Percentiles rank a stretch among this genome's conserved stretches.
phyloP scores from a whole-genome alignment of 92 coral and sea anemone species.

The Siderastrea radians region DNA sequence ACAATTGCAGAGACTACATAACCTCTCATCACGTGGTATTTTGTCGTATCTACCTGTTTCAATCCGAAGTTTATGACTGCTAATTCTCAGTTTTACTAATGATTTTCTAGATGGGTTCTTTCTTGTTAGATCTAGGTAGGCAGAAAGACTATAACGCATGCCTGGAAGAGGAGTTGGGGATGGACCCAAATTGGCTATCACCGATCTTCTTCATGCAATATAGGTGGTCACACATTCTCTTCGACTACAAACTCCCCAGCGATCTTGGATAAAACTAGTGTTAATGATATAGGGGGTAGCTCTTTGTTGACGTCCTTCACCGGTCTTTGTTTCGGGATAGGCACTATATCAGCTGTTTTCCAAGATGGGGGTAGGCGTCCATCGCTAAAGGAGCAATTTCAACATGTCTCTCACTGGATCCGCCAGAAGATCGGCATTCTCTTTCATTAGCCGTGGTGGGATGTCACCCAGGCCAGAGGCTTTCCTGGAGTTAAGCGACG shows the following conservation, averaged over 20 bases:
- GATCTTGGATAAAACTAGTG: not conserved
- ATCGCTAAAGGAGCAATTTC: not conserved
- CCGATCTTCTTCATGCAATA: conserved; percentile 1
- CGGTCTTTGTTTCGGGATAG: conserved; percentile 25
- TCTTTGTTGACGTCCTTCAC: not conserved
- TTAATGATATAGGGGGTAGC: not conserved
- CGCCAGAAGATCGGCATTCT: not conserved
- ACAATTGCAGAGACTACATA: too few species aligned
- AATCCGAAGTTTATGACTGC: too few species aligned
- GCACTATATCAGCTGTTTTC: conserved; percentile 6
- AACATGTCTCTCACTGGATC: not conserved
- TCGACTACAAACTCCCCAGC: too few species aligned
- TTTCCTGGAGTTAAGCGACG: not conserved
- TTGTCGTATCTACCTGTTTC: too few species aligned
- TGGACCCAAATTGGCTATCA: not conserved
- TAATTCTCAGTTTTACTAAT: too few species aligned
- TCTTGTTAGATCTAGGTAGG: too few species aligned
- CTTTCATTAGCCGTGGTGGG: not conserved
- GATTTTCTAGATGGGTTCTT: too few species aligned
- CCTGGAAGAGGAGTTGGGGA: not conserved
- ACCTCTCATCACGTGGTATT: too few species aligned
- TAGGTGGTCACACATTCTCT: not conserved
- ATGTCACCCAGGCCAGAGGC: not conserved
- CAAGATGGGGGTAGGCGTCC: not conserved
- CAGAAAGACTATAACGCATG: too few species aligned